These are phyloP conservation scores for Panthera uncia DNA, from an alignment of 2,113 vertebrate species.

Conservation along the genomic window DNA sequence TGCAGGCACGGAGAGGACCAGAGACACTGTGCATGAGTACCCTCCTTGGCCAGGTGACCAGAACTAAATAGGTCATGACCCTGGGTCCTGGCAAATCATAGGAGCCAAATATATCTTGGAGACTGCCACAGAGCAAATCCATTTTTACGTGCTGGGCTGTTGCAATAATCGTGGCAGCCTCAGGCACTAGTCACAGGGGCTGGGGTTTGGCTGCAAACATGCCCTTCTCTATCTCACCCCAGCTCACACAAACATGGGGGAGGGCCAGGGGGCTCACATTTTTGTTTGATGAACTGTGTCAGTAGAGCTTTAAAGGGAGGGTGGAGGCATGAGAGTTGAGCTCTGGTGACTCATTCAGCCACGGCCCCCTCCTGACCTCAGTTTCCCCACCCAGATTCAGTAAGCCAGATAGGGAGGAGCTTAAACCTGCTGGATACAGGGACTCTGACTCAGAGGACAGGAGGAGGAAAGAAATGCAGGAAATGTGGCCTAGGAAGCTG, in stretches of 20 bases:
- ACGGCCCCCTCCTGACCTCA: constrained; percentile 66
- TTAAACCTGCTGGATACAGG: constrained; percentile 29
- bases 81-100: constrained; percentile 62
- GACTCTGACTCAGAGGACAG: constrained; percentile 56
- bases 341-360: constrained; percentile 63
- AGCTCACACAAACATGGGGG: constrained; percentile 21
- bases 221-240: constrained; percentile 39
- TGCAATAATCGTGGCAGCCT: constrained; percentile 22
- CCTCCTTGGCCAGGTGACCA: constrained; percentile 22
- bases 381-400: constrained; percentile 72
- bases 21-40: not conserved
- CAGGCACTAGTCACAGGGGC: constrained; percentile 47
- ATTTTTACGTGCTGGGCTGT: constrained; percentile 65
- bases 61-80: constrained; percentile 69
- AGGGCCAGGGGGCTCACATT: constrained; percentile 57
- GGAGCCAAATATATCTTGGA: constrained; percentile 66
- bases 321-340: constrained; percentile 53
- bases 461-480: constrained; percentile 30
- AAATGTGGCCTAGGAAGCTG: constrained; percentile 43
- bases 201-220: constrained; percentile 52
- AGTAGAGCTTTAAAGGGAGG: constrained; percentile 59
- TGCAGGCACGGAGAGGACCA: not conserved
- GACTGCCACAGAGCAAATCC: constrained; percentile 24
- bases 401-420: constrained; percentile 47
- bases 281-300: constrained; percentile 73